Evolutionary conservation across 2,888 invertebrate genomes (phyloP).

Genomic region (Prenolepis imparis): DNA sequence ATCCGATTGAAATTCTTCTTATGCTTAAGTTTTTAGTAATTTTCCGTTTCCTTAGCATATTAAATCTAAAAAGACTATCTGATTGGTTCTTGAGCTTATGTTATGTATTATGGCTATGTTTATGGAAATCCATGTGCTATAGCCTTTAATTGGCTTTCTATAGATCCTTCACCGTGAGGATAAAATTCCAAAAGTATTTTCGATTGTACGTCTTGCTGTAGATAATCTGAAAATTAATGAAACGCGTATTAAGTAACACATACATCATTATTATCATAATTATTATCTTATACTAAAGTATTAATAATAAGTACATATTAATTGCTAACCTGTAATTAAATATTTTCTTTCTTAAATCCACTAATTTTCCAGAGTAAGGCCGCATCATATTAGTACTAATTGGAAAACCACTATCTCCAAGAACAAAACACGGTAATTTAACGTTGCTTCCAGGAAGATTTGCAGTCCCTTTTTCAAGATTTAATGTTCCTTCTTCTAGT

Average conservation of each 20-base stretch:
- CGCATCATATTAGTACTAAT: constrained; percentile 40
- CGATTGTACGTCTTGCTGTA: too few relatives aligned
- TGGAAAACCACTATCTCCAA: constrained; percentile 52
- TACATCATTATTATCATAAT: too few relatives aligned
- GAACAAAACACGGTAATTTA: constrained; percentile 20
- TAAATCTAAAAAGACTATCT: too few relatives aligned
- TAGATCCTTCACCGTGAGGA: constrained; percentile 42
- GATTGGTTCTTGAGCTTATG: too few relatives aligned
- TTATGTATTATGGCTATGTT: too few relatives aligned
- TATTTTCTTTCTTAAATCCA: constrained; percentile 31
- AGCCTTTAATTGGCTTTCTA: constrained; percentile 4
- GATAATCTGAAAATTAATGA: too few relatives aligned
- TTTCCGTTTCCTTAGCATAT: too few relatives aligned
- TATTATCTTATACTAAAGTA: constrained; percentile 59
- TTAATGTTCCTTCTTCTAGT: constrained; percentile 7
- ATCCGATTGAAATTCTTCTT: too few relatives aligned
- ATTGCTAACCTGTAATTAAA: constrained; percentile 55
- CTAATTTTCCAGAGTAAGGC: constrained; percentile 44
- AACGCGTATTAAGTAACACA: too few relatives aligned
- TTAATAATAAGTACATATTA: constrained; percentile 18
- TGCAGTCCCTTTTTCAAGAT: constrained; percentile 38
- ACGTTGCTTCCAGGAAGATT: constrained; percentile 29
- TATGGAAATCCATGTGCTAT: too few relatives aligned
- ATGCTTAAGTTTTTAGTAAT: too few relatives aligned
- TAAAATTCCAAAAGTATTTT: too few relatives aligned